Percentiles rank a stretch among this genome's conserved stretches.
Evolutionary conservation across 2,888 invertebrate genomes (phyloP).

Genomic region (Ferdinandea cuprea): DNA sequence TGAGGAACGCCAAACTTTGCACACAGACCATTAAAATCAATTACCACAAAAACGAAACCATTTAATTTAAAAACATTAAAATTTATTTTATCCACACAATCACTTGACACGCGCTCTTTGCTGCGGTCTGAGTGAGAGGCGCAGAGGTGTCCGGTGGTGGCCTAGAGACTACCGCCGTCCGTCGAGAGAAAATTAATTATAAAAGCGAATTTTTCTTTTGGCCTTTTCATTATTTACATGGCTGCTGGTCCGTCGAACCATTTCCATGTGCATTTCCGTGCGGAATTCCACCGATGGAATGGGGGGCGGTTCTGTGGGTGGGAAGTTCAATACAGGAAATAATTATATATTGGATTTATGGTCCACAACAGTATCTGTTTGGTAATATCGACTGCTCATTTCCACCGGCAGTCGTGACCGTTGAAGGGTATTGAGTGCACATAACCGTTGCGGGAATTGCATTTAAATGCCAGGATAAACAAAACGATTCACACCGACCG

Average conservation of each 20-base stretch:
- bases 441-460: conserved; percentile 49
- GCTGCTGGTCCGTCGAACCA: conserved; percentile 57
- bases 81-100: conserved; percentile 76
- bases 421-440: conserved; percentile 45
- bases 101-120: conserved; percentile 76
- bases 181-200: conserved; percentile 72
- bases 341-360: conserved; percentile 74
- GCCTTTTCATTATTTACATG: conserved; percentile 71
- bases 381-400: conserved; percentile 69
- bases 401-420: neutral
- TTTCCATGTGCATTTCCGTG: conserved; percentile 72
- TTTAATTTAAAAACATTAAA: conserved; percentile 76
- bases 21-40: conserved; percentile 77
- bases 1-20: conserved; percentile 74
- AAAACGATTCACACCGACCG: conserved; percentile 73
- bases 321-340: conserved; percentile 73
- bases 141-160: conserved; percentile 32
- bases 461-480: conserved; percentile 73
- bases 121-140: conserved; percentile 14
- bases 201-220: conserved; percentile 71
- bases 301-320: conserved; percentile 64
- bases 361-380: conserved; percentile 69
- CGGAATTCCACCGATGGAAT: conserved; percentile 60
- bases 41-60: conserved; percentile 77
- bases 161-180: conserved; percentile 24